Base-by-base conservation (phyloP, 2,113 vertebrate species). In the Cynopterus brachyotis region DNA sequence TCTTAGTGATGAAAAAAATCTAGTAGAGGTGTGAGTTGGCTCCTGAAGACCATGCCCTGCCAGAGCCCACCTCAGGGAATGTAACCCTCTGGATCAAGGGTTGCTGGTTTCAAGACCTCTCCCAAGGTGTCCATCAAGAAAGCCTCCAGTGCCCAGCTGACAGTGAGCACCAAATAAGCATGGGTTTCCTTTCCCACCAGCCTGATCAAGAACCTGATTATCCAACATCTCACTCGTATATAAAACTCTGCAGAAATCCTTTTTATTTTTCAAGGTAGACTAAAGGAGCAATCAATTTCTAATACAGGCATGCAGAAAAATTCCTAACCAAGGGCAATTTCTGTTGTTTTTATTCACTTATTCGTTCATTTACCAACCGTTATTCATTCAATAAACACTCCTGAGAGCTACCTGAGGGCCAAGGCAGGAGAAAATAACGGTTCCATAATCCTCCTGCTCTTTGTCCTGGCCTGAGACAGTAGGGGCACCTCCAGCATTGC, bases 201-300 rank as follows among this genome's bases (percentile, higher is more conserved):
- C 40, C 83, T 67, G 30, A 81, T 19, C 24, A 76, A 82, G 78
- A 42, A 50, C 6, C 50, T 3, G 3, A 78, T 45, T 76, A 60
- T 12, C 40, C 9, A 72, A n/a, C 53, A 89, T 66, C 24, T 91
- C n/a, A 59, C 35, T 75, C 45, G 0, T 28, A 50, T 26, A n/a
- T 24, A 80, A 88, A 88, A 78, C 28, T 94, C 37, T 22, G 11
- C 35, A 67, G 60, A 50, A 94, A 82, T 82, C 28, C 24, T 84
- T 69, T 95, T 64, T 85, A 19, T 73, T 93, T 69, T 88, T 91
- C 55, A 85, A 93, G 62, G 53, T 88, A 92, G n/a, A 73, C 59
- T 55, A 91, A 83, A 95, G 64, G 28, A 82, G 19, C 37, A 86
- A 89, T 83, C 86, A 76, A 89, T 37, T 79, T 93, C n/a, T 93